Evolutionary conservation across 2,113 vertebrate species (phyloP).

Genomic region (Octodon degus): DNA sequence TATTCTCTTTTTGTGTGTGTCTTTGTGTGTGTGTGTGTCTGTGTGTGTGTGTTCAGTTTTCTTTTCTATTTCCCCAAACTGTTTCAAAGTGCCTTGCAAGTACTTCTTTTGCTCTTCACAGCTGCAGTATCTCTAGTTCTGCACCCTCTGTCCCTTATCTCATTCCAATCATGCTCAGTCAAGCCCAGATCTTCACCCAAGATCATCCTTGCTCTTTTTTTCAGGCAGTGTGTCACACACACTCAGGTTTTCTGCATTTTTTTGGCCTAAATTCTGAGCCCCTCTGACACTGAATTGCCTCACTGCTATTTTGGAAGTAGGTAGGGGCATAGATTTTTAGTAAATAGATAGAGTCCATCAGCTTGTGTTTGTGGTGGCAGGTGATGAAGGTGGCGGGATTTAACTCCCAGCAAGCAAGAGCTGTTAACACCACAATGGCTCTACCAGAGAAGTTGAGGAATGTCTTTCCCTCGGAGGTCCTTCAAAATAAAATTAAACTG

Average conservation of each 20-base stretch:
- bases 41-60: no score
- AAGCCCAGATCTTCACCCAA: background rate
- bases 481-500: constrained; percentile 54
- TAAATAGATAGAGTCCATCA: constrained; percentile 24
- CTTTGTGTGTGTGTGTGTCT: no score
- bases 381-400: constrained; percentile 61
- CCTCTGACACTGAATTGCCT: background rate
- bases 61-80: background rate
- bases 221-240: background rate
- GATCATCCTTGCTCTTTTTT: background rate
- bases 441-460: background rate
- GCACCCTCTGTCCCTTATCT: background rate
- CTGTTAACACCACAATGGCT: background rate
- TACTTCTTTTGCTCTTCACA: background rate
- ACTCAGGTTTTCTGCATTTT: background rate
- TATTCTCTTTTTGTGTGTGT: no score
- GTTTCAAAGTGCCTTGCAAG: background rate
- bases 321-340: constrained; percentile 23
- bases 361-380: background rate
- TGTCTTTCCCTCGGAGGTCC: background rate
- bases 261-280: background rate
- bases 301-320: background rate
- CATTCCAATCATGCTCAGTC: fast-evolving
- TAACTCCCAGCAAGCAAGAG: background rate
- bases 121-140: no score